Percentiles rank a stretch among this genome's conserved stretches.
Conservation (phyloP, 2,113 vertebrate genomes). For the Indri indri region DNA sequence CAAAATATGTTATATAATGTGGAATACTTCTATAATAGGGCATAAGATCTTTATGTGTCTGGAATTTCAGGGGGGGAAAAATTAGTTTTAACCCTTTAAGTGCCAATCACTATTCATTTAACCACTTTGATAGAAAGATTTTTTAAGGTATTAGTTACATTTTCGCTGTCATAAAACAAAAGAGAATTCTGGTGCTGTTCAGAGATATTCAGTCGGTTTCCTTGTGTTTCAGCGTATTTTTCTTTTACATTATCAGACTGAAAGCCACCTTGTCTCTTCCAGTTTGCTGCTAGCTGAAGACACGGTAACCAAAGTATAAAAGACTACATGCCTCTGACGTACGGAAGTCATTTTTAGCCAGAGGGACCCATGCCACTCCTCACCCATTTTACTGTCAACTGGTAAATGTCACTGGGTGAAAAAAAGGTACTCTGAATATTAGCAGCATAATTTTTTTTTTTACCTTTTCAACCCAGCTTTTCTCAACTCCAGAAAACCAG, state of each 20-base stretch:
- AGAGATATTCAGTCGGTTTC: not conserved
- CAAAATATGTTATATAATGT: not conserved
- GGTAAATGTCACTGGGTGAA: not conserved
- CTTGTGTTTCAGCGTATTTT: not conserved
- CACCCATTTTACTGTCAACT: not conserved
- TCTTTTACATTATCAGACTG: not conserved
- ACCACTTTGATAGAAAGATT: not conserved
- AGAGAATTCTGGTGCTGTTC: not conserved
- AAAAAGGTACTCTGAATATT: not conserved
- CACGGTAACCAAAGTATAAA: not conserved
- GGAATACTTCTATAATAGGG: not conserved
- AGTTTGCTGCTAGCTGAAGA: not conserved
- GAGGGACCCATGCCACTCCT: not conserved
- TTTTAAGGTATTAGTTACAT: not conserved
- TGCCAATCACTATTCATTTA: not conserved
- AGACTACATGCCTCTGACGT: not conserved
- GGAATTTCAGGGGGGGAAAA: conserved; percentile 30
- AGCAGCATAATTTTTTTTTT: not conserved
- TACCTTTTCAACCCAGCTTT: too few relatives aligned
- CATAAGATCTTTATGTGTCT: not conserved
- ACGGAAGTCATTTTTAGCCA: not conserved
- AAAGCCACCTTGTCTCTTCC: not conserved
- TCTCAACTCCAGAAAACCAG: too few relatives aligned
- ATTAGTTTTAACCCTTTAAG: not conserved
- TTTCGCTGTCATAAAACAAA: conserved; percentile 42